Evolutionary conservation across 2,888 invertebrate species (phyloP), one percentile per base, ranked within the genome.

Genomic region (Gisinianus flammeolus): DNA sequence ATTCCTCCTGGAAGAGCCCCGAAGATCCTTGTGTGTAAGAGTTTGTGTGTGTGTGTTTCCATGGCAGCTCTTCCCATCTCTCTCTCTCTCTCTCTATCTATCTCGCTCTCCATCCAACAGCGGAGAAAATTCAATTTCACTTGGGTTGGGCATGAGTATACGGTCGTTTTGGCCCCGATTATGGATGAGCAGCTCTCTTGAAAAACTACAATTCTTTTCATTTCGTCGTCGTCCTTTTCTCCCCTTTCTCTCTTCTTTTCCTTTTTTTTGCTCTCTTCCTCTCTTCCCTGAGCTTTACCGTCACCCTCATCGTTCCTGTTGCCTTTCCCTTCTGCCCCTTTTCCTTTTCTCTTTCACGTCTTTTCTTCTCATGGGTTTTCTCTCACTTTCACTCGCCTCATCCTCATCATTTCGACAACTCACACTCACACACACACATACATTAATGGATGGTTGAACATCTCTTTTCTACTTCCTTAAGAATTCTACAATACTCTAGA

Each of bases 1-100:
- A 83, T 83, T 82, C 78, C 79, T 81, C 77, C 77, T 76, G 74
- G 72, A 78, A 79, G 78, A 81, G 54, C 52, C 71, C 56, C 71
- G 56, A n/a, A n/a, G n/a, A n/a, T n/a, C n/a, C n/a, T n/a, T n/a
- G n/a, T n/a, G 44, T 44, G 44, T 44, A 44, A 35, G 35, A 44
- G 44, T 44, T 16, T 44, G 16, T 44, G 8, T 44, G 44, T 19
- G 62, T 73, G 62, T 73, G 73, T 73, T 73, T 62, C 73, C 73
- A 73, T 73, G 62, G 73, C 12, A 73, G 73, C 73, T 24, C 16
- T 44, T 44, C 16, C 44, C 44, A 10, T 16, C 44, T 44, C 44
- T 44, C 16, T 16, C 44, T 16, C 44, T 44, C 44, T 44, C n/a
- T n/a, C n/a, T n/a, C n/a, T n/a, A n/a, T n/a, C n/a, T n/a, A n/a